Conservation (phyloP, 2,888 invertebrate species). For the Polylopha cassiicola region DNA sequence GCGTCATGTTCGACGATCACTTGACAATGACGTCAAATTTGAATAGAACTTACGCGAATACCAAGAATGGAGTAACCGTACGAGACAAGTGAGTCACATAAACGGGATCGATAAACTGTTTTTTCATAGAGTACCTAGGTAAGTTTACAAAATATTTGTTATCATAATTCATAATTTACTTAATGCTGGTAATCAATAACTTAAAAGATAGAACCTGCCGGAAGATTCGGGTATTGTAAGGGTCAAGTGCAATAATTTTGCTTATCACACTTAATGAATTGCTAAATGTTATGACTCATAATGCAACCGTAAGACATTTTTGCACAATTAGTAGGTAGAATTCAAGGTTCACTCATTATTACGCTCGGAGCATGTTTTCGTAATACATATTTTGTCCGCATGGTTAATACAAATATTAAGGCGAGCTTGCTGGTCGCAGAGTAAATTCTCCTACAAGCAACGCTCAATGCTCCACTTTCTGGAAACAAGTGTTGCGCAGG, state of each 20-base stretch:
- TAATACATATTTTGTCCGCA: slow-evolving; percentile 23
- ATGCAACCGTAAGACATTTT: slow-evolving; percentile 15
- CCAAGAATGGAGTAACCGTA: slow-evolving; percentile 5
- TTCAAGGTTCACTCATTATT: slow-evolving; percentile 27
- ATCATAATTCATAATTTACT: no score
- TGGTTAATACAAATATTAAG: no score
- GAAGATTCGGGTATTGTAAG: slow-evolving; percentile 7
- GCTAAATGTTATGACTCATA: slow-evolving; percentile 14
- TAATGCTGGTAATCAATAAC: no score
- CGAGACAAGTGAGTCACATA: no score
- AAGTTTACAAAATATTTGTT: no score
- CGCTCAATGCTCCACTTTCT: no score
- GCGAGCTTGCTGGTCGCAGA: no score
- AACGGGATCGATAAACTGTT: no score
- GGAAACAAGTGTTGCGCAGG: no score
- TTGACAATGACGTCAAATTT: slow-evolving; percentile 17
- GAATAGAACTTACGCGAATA: slow-evolving; percentile 10
- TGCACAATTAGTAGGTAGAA: slow-evolving; percentile 22
- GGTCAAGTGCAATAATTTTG: slow-evolving; percentile 15
- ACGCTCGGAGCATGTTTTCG: slow-evolving; percentile 26
- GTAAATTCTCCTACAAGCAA: no score
- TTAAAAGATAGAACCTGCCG: background rate
- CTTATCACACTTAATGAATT: background rate
- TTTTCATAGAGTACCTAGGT: no score
- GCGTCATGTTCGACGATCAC: slow-evolving; percentile 7